Evolutionary conservation across 2,113 vertebrate species (phyloP).

Genomic region (Sylvietta virens): DNA sequence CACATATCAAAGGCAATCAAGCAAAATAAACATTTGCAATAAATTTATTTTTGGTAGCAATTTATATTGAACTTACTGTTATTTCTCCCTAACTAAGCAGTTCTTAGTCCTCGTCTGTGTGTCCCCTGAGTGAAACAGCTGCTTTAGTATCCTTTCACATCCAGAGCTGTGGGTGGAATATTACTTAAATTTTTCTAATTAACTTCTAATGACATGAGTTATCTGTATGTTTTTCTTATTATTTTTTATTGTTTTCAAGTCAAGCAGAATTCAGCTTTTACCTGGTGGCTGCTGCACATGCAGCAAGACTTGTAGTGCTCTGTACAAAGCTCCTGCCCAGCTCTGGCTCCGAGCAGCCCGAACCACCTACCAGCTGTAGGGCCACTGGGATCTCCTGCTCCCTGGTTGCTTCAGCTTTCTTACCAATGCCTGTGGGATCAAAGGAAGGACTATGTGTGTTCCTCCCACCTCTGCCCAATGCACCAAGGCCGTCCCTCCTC

Average conservation of each 20-base stretch:
- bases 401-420: neutral
- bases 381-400: neutral
- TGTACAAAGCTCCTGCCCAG: neutral
- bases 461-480: neutral
- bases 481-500: neutral
- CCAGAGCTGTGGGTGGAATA: neutral
- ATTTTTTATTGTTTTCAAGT: conserved; percentile 24
- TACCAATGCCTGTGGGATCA: neutral
- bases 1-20: conserved; percentile 21
- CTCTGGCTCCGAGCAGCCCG: neutral
- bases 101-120: neutral
- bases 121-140: neutral
- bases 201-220: conserved; percentile 24
- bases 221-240: neutral
- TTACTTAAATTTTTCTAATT: conserved; percentile 39
- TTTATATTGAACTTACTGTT: conserved; percentile 24
- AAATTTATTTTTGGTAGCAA: conserved; percentile 45
- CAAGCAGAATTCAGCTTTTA: neutral
- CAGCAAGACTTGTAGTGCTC: rapidly evolving
- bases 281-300: neutral
- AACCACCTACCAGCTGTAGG: neutral
- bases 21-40: conserved; percentile 49
- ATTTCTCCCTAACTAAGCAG: conserved; percentile 20
- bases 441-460: neutral
- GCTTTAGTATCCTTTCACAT: conserved; percentile 8